phyloP scores from a whole-genome alignment of 2,888 invertebrate genomes.

The Drepana falcataria region DNA sequence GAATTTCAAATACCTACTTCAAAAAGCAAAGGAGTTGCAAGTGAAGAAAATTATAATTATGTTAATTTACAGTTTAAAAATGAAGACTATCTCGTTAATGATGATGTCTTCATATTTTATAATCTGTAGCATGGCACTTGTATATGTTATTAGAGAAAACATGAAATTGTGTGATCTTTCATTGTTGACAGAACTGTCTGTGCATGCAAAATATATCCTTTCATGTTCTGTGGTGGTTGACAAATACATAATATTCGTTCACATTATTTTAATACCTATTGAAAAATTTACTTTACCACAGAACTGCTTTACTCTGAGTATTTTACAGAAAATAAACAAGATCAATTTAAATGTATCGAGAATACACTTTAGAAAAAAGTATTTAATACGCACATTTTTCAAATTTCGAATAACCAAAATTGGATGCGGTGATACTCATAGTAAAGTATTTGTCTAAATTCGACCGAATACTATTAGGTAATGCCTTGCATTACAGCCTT shows the following conservation, averaged over 20 bases:
- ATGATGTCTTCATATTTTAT: conserved; percentile 17
- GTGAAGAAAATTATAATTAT: conserved; percentile 5
- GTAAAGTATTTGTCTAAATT: conserved; percentile 22
- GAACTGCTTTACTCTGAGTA: conserved; percentile 31
- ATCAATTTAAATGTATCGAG: conserved; percentile 6
- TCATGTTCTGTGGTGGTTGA: conserved; percentile 29
- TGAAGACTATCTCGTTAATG: conserved; percentile 12
- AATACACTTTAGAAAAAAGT: not conserved
- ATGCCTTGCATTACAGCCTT: conserved; percentile 80
- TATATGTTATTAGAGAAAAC: conserved; percentile 31
- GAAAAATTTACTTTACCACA: conserved; percentile 19
- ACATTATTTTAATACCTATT: conserved; percentile 4
- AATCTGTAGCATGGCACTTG: conserved; percentile 40
- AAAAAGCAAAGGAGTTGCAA: not conserved
- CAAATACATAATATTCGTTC: conserved; percentile 8
- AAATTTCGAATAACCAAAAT: not conserved
- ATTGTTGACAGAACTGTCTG: conserved; percentile 57
- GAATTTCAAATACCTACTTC: conserved; percentile 1
- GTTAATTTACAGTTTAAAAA: conserved; percentile 19
- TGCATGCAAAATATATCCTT: conserved; percentile 37
- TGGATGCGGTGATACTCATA: conserved; percentile 21
- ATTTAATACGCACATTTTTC: not conserved
- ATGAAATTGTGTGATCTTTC: conserved; percentile 46
- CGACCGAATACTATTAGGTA: conserved; percentile 57
- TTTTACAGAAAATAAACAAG: conserved; percentile 8